Conservation (phyloP, 2,797 vertebrate genomes). For the Cirrhinus molitorella region DNA sequence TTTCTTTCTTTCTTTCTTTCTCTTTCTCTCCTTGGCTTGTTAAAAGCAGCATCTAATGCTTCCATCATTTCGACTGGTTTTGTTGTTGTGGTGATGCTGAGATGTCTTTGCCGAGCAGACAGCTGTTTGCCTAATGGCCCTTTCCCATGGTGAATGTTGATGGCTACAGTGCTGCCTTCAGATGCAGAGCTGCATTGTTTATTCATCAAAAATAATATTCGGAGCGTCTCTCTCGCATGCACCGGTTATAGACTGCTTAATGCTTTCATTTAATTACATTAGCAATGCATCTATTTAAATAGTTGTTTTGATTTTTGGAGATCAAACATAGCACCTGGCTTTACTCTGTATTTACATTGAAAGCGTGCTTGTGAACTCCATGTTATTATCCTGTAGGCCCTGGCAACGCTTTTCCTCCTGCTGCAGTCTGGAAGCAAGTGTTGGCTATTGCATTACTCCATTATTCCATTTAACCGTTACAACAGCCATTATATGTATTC, state of each 20-base stretch:
- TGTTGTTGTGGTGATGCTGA: slow-evolving; percentile 17
- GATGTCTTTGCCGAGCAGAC: slow-evolving; percentile 31
- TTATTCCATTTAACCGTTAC: background rate
- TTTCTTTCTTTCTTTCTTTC: background rate
- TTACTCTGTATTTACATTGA: slow-evolving; percentile 41
- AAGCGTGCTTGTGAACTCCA: slow-evolving; percentile 4
- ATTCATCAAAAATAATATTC: slow-evolving; percentile 48
- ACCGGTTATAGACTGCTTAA: slow-evolving; percentile 23
- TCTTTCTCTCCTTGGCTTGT: slow-evolving; percentile 1
- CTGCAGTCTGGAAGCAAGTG: slow-evolving; percentile 21
- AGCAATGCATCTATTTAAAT: slow-evolving; percentile 50
- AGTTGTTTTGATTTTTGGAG: slow-evolving; percentile 44
- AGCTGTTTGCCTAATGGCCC: slow-evolving; percentile 46
- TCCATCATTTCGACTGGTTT: slow-evolving; percentile 18
- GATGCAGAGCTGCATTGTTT: slow-evolving; percentile 21
- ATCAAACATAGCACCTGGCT: slow-evolving; percentile 54
- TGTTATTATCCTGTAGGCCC: slow-evolving; percentile 25
- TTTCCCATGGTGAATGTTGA: slow-evolving; percentile 35
- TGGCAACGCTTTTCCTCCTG: slow-evolving; percentile 1
- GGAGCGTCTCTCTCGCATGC: background rate
- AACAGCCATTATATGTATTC: slow-evolving; percentile 9
- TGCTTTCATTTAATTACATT: slow-evolving; percentile 48
- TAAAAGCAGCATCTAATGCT: slow-evolving; percentile 30
- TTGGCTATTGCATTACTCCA: slow-evolving; percentile 9
- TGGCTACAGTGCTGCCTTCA: slow-evolving; percentile 32